Evolutionary conservation across 2,797 vertebrate genomes (phyloP).

Genomic region (Pempheris klunzingeri): DNA sequence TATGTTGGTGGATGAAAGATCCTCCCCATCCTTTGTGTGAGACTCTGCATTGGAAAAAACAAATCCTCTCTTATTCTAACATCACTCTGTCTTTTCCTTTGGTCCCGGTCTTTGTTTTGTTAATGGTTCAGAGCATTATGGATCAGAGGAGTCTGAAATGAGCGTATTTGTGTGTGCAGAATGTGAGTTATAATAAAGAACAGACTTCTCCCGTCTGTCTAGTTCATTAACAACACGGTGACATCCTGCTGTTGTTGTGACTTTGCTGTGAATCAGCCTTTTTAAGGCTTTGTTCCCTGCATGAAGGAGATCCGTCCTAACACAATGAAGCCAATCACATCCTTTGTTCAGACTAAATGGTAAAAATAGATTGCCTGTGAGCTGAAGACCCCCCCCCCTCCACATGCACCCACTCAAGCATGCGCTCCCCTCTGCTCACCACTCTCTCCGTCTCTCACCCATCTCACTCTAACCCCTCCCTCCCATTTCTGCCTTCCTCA

Average conservation of each 20-base stretch:
- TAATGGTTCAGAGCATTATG: constrained; percentile 11
- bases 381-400: constrained; percentile 70
- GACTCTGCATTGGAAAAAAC: constrained; percentile 45
- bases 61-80: constrained; percentile 35
- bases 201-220: constrained; percentile 54
- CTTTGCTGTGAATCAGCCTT: constrained; percentile 77
- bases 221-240: constrained; percentile 60
- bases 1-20: constrained; percentile 66
- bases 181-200: constrained; percentile 40
- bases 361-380: constrained; percentile 85
- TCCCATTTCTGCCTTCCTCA: constrained; percentile 63
- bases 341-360: constrained; percentile 84
- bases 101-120: constrained; percentile 11
- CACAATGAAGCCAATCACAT: constrained; percentile 78
- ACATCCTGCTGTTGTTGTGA: constrained; percentile 70
- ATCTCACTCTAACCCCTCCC: constrained; percentile 64
- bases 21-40: constrained; percentile 58
- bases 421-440: constrained; percentile 65
- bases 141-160: constrained; percentile 24
- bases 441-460: constrained; percentile 68
- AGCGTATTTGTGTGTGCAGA: constrained; percentile 46
- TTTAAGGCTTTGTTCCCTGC: constrained; percentile 71
- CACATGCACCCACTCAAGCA: constrained; percentile 74
- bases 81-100: constrained; percentile 46
- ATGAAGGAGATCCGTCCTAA: constrained; percentile 73